Evolutionary conservation across 2,888 invertebrate genomes (phyloP).

Genomic region (Gortyna flavago): DNA sequence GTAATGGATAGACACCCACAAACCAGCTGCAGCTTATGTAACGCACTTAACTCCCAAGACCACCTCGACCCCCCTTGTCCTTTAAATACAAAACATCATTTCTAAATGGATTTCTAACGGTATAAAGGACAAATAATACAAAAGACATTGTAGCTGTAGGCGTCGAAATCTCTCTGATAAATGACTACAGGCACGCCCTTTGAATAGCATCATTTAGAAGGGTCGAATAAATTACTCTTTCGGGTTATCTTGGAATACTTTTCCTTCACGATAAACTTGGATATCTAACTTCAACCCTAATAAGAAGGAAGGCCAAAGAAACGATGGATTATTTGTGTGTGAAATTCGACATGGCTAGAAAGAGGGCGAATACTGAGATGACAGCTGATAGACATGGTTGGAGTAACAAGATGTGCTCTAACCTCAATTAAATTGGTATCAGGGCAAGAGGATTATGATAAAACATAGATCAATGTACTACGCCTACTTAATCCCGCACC

Average conservation of each 20-base stretch:
- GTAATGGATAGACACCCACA: not conserved
- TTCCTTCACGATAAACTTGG: conserved; percentile 13
- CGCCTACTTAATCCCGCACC: not conserved
- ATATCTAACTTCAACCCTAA: not conserved
- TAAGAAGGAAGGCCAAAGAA: not conserved
- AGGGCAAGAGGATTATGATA: not conserved
- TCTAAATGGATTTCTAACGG: conserved; percentile 34
- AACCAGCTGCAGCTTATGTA: no score
- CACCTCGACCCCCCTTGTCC: not conserved
- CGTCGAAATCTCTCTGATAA: conserved; percentile 37
- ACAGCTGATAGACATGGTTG: not conserved
- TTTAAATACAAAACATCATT: conserved; percentile 18
- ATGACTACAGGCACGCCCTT: conserved; percentile 40
- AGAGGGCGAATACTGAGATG: not conserved
- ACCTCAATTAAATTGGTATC: conserved; percentile 1
- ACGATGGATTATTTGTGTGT: not conserved
- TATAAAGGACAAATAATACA: conserved; percentile 26
- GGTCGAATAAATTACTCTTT: conserved; percentile 39
- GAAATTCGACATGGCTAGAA: not conserved
- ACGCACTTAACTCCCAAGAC: not conserved
- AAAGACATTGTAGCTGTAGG: conserved; percentile 28
- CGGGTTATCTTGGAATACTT: conserved; percentile 29
- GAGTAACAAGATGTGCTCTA: not conserved
- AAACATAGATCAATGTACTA: not conserved
- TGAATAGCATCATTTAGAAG: conserved; percentile 41